Percentiles rank a stretch among this genome's conserved stretches.
phyloP scores from a whole-genome alignment of 2,113 vertebrate genomes.

The Megaleporinus macrocephalus region DNA sequence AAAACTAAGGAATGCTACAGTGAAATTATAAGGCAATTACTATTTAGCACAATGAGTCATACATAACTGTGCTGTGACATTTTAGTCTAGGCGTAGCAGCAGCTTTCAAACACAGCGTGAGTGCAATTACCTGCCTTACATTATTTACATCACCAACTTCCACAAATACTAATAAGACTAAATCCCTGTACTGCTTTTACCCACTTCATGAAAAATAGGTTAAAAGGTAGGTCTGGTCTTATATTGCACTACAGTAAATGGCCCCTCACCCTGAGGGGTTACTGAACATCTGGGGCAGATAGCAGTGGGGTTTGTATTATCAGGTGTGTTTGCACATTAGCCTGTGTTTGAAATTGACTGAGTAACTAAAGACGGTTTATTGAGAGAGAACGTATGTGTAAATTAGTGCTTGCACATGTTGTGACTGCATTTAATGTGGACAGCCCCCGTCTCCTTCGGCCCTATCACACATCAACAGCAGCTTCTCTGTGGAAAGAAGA shows the following conservation, averaged over 20 bases:
- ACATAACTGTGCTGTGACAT: no score
- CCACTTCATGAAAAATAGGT: no score
- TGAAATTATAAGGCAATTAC: no score
- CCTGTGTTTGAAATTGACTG: conserved; percentile 7
- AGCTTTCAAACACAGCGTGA: no score
- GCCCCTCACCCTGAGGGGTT: neutral
- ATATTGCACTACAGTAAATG: neutral
- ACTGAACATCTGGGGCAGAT: conserved; percentile 10
- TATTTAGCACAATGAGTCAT: no score
- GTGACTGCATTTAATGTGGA: neutral
- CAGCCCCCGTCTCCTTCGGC: neutral
- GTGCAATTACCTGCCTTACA: no score
- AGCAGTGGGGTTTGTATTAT: conserved; percentile 9
- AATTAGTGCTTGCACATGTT: neutral
- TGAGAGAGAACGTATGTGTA: neutral
- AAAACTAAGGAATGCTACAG: no score
- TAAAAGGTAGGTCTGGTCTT: neutral
- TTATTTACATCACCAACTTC: no score
- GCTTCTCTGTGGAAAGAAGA: neutral
- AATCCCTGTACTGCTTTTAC: no score
- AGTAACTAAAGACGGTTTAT: neutral
- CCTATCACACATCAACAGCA: neutral
- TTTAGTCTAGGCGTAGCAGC: no score
- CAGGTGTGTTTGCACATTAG: conserved; percentile 34
- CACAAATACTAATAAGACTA: no score